phyloP scores from a whole-genome alignment of 2,797 vertebrate species.

The Sus cebifrons region DNA sequence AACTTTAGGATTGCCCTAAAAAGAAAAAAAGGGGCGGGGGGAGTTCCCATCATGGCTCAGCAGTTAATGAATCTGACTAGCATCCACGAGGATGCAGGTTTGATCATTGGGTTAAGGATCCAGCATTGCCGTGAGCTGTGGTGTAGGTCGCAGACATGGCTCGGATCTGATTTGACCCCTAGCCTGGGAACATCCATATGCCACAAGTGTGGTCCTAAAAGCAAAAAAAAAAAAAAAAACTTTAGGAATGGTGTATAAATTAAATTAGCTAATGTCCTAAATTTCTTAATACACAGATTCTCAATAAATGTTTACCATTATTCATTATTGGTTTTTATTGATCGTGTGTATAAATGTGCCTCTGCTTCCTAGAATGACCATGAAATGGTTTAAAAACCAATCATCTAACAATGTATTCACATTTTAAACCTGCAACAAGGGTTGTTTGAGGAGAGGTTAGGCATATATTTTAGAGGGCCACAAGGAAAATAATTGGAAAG shows the following conservation, averaged over 20 bases:
- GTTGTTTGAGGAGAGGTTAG: background rate
- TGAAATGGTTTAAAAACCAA: background rate
- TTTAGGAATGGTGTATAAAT: background rate
- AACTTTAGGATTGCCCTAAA: too few species aligned
- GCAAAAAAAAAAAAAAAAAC: too few species aligned
- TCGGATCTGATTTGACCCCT: too few species aligned
- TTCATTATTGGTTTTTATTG: background rate
- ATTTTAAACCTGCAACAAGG: background rate
- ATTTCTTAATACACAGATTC: background rate
- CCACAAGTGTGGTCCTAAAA: too few species aligned
- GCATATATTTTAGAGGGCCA: background rate
- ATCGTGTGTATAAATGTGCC: background rate
- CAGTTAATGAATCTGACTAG: too few species aligned
- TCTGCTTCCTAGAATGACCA: background rate
- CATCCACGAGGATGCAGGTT: too few species aligned
- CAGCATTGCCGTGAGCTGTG: too few species aligned
- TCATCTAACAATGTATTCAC: background rate
- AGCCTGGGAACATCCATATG: too few species aligned
- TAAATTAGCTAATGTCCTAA: constrained; percentile 20
- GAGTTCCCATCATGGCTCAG: too few species aligned
- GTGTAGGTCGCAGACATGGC: too few species aligned
- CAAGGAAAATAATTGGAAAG: background rate
- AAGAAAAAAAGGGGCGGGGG: too few species aligned
- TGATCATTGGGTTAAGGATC: too few species aligned
- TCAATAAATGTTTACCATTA: background rate